Conservation (phyloP, 2,888 invertebrate species). For the Siphlonurus alternatus region DNA sequence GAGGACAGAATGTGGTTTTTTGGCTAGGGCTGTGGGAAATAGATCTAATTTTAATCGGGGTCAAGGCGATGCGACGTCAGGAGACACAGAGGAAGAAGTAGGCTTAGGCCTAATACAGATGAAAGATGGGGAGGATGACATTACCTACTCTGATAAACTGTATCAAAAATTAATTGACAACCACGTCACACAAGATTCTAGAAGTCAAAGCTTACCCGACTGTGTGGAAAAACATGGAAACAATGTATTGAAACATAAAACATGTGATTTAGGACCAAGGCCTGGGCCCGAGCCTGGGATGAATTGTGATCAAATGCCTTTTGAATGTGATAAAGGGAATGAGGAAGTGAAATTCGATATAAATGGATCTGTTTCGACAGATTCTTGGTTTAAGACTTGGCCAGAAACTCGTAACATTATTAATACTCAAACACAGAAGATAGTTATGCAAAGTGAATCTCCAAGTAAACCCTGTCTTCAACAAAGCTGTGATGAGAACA, state of each 20-base stretch:
- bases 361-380: constrained; percentile 13
- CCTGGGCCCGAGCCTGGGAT: background rate
- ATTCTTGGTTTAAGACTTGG: constrained; percentile 33
- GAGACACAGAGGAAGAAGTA: background rate
- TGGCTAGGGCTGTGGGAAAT: background rate
- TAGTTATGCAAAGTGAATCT: constrained; percentile 11
- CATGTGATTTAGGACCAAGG: background rate
- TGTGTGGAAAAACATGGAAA: background rate
- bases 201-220: background rate
- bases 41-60: background rate
- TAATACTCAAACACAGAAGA: constrained; percentile 21
- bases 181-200: background rate
- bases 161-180: background rate
- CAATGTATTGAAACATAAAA: background rate
- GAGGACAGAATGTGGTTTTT: background rate
- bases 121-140: background rate
- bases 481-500: constrained; percentile 5
- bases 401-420: constrained; percentile 28
- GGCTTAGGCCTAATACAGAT: background rate
- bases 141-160: background rate
- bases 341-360: background rate
- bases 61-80: background rate
- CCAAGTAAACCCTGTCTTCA: constrained; percentile 4
- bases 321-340: background rate
- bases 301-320: background rate